Conservation (phyloP, 2,797 vertebrate species). For the Coendou prehensilis region DNA sequence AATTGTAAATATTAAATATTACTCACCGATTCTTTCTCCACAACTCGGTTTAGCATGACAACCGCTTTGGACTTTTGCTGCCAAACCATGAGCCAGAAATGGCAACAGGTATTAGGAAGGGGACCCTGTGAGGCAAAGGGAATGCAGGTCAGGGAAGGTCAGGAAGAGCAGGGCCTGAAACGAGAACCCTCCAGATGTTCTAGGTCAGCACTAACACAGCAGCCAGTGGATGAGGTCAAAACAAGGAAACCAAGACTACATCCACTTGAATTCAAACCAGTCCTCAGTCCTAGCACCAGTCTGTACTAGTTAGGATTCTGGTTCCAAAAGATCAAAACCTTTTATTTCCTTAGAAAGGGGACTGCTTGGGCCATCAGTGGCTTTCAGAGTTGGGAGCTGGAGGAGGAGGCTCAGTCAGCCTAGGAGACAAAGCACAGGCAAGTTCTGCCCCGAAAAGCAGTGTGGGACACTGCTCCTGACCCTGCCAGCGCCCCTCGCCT, state of each 20-base stretch:
- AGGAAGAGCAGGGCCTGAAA: neutral
- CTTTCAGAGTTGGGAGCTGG: slow-evolving; percentile 39
- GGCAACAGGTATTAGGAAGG: slow-evolving; percentile 97
- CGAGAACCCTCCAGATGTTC: neutral
- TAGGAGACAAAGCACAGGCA: neutral
- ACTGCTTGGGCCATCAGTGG: neutral
- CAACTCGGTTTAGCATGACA: slow-evolving; percentile 98
- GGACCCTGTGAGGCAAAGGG: slow-evolving; percentile 92
- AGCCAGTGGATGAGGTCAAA: neutral
- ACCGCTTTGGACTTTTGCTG: slow-evolving; percentile 97
- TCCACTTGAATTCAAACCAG: slow-evolving; percentile 39
- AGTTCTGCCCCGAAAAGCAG: neutral
- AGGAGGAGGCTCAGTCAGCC: neutral
- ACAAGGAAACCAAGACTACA: slow-evolving; percentile 27
- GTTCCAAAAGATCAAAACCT: neutral
- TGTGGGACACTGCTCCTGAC: neutral
- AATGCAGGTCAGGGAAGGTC: neutral
- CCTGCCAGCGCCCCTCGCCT: neutral
- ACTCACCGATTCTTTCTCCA: slow-evolving; percentile 99
- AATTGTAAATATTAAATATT: slow-evolving; percentile 78
- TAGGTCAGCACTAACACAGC: neutral
- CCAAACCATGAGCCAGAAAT: slow-evolving; percentile 99
- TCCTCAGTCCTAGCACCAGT: neutral
- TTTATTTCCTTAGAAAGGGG: slow-evolving; percentile 37
- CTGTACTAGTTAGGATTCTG: neutral